Evolutionary conservation across 2,797 vertebrate genomes (phyloP).

Genomic region (Jordanella pulchra): DNA sequence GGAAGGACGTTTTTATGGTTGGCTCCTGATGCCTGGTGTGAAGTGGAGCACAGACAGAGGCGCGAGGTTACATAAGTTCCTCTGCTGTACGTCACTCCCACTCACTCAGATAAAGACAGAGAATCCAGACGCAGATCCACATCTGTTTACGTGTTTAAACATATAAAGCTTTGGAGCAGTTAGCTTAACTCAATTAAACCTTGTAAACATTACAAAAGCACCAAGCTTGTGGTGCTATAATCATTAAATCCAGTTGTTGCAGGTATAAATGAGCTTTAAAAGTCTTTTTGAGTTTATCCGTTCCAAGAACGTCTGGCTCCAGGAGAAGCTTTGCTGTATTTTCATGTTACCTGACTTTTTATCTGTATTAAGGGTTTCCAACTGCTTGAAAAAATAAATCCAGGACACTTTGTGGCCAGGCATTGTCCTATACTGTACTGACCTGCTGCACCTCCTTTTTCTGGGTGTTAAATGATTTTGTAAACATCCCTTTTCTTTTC

Average conservation of each 20-base stretch:
- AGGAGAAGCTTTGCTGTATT: no score
- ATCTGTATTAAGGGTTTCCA: no score
- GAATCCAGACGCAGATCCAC: neutral
- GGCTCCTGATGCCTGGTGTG: conserved; percentile 65
- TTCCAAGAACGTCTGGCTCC: no score
- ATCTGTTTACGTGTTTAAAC: neutral
- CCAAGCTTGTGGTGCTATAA: neutral
- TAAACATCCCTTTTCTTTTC: no score
- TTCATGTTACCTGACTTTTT: no score
- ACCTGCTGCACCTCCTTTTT: no score
- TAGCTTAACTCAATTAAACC: neutral
- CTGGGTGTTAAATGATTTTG: no score
- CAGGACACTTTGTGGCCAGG: no score
- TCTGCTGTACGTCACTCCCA: conserved; percentile 20
- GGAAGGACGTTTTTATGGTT: conserved; percentile 62
- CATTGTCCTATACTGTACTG: no score
- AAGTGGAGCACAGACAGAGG: conserved; percentile 34
- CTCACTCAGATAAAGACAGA: neutral
- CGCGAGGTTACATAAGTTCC: conserved; percentile 43
- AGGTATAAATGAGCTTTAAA: neutral
- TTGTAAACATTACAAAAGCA: neutral
- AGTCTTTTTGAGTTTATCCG: neutral
- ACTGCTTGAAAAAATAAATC: no score
- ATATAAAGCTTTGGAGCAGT: neutral
- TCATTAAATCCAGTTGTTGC: neutral